Conservation (phyloP, 2,113 vertebrate species). For the Gymnogyps californianus region DNA sequence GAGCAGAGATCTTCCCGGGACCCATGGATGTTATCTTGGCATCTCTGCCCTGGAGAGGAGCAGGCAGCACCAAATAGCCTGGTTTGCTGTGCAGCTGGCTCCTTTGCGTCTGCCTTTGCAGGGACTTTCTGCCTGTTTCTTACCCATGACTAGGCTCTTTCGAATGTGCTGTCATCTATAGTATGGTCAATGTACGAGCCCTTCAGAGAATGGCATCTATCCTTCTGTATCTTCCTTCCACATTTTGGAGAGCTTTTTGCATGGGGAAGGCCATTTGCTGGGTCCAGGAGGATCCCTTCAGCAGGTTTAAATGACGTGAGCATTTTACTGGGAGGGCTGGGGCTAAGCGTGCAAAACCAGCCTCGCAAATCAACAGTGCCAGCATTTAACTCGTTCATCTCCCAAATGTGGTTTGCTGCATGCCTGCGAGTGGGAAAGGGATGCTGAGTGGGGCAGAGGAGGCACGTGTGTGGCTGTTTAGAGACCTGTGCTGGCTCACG, state of each 20-base stretch:
- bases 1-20: not conserved
- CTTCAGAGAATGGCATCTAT: not conserved
- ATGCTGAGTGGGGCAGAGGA: not conserved
- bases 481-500: not conserved
- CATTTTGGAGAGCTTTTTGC: not conserved
- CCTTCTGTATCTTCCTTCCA: not conserved
- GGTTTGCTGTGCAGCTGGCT: not conserved
- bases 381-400: not conserved
- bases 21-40: not conserved
- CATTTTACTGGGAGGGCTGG: not conserved
- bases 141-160: not conserved
- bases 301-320: not conserved
- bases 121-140: not conserved
- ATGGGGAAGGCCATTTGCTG: not conserved
- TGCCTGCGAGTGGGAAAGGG: not conserved
- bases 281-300: not conserved
- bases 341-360: not conserved
- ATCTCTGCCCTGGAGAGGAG: not conserved
- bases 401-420: not conserved
- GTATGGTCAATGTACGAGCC: not conserved
- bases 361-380: not conserved
- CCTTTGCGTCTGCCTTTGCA: not conserved
- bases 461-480: rapidly evolving
- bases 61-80: not conserved
- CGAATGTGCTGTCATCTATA: no score